Conservation (phyloP, 2,797 vertebrate species). For the Centroberyx gerrardi region DNA sequence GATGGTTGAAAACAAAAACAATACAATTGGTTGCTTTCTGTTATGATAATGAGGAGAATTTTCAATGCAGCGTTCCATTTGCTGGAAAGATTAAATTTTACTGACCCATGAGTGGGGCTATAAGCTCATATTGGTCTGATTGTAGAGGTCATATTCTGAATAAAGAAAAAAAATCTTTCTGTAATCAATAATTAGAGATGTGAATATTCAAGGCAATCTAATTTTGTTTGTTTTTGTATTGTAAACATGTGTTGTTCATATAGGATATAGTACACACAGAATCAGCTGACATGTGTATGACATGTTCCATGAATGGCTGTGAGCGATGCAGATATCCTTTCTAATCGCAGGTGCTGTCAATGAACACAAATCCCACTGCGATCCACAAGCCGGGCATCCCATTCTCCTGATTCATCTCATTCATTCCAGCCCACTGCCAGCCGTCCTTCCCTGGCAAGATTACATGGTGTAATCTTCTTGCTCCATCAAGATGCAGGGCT, state of each 20-base stretch:
- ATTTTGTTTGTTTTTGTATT: background rate
- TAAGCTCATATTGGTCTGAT: constrained; percentile 5
- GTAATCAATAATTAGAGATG: constrained; percentile 3
- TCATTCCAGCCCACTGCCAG: constrained; percentile 59
- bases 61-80: constrained; percentile 45
- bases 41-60: too few species aligned
- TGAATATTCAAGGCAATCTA: constrained; percentile 3
- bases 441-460: constrained; percentile 67
- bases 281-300: background rate
- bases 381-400: constrained; percentile 53
- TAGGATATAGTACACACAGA: background rate
- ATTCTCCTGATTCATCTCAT: constrained; percentile 77
- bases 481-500: constrained; percentile 76
- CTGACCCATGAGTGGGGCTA: constrained; percentile 12
- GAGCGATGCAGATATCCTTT: constrained; percentile 19
- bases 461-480: constrained; percentile 78
- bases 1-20: constrained; percentile 46
- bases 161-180: constrained; percentile 14
- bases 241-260: constrained; percentile 4
- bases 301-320: constrained; percentile 23
- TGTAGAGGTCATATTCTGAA: constrained; percentile 8
- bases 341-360: constrained; percentile 15
- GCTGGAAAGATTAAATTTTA: constrained; percentile 41
- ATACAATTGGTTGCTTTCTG: constrained; percentile 21
- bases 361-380: constrained; percentile 32